Evolutionary conservation across 2,888 invertebrate species (phyloP), one percentile per base, ranked within the genome.

Genomic region (Steinernema scapterisci): DNA sequence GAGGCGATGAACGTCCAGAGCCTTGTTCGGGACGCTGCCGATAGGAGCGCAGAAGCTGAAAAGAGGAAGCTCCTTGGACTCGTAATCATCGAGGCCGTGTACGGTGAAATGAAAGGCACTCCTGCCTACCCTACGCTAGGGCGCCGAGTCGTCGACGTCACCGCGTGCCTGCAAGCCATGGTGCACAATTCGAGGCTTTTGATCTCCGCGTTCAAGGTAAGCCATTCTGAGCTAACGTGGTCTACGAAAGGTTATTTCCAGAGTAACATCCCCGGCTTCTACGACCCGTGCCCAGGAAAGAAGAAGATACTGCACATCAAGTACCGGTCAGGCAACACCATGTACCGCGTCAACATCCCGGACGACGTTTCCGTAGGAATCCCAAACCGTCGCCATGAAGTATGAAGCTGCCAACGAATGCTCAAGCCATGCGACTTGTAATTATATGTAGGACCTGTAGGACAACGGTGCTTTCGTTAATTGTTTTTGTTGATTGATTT

Each of bases 261-360:
- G 96, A 92, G 93, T 88, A 94, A 95, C 87, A 89, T 97, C 79
- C 94, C 97, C 13, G 97, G 97, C 43, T 97, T 97, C 89, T 97
- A 93, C 89, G 97, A 99, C 89, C 95, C 96, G 0, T 94, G 95
- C 81, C 86, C 89, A 9, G 95, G 95, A 0, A 95, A 97, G 84
- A 92, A 94, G 43, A 97, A 97, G 89, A 92, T 92, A 84, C 90
- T 97, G 27, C 92, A 92, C 73, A 91, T 97, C 80, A 92, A 93
- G 84, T 97, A 97, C 89, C 91, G 92, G 87, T 95, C 92, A 90
- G 92, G 93, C 83, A 92, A 92, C 85, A 91, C 92, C 87, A 90
- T 91, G n/a, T 93, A 95, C 87, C 91, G 92, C 86, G 92, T 93
- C 85, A 92, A 92, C 51, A 90, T 95, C 73, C 90, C 91, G 77